phyloP scores from a whole-genome alignment of 2,797 vertebrate genomes.

The Streptopelia turtur region DNA sequence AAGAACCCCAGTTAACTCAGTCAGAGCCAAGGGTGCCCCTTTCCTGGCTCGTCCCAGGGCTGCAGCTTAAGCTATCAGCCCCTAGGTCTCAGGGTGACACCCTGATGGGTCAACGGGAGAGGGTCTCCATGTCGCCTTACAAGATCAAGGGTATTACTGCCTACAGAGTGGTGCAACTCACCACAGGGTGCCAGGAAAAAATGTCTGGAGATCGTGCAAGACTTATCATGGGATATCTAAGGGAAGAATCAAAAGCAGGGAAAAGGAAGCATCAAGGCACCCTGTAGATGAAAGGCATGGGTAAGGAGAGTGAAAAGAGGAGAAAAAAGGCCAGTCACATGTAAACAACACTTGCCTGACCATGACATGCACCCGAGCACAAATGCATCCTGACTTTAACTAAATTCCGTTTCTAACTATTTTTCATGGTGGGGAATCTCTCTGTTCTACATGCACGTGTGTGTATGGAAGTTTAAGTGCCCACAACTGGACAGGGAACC shows the following conservation, averaged over 20 bases:
- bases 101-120: background rate
- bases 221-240: background rate
- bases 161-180: background rate
- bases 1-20: background rate
- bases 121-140: background rate
- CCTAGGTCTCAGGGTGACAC: background rate
- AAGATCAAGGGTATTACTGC: background rate
- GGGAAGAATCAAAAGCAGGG: background rate
- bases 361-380: background rate
- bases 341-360: background rate
- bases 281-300: background rate
- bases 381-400: background rate
- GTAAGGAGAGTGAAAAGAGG: background rate
- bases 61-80: background rate
- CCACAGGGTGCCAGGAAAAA: background rate
- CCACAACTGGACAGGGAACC: background rate
- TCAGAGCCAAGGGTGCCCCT: background rate
- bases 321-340: background rate
- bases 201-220: accelerated
- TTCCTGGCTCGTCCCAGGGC: background rate
- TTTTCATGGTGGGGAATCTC: background rate
- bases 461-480: background rate
- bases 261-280: background rate
- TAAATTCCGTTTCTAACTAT: background rate
- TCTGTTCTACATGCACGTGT: accelerated